phyloP scores from a whole-genome alignment of 2,797 vertebrate species.

The Melanotaenia maccullochi region DNA sequence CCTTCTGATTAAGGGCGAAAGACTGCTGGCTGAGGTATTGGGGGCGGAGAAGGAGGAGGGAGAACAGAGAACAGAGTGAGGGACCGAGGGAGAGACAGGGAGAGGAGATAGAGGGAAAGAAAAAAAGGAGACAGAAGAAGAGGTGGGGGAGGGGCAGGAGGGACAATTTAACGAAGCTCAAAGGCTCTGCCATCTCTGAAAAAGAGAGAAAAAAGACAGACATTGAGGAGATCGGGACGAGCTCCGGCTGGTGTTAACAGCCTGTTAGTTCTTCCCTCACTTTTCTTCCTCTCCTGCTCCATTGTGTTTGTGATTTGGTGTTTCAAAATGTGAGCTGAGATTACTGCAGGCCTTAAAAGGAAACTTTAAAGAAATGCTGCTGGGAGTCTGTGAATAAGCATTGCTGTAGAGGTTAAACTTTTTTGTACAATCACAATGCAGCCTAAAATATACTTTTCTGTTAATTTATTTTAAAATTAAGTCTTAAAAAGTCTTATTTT shows the following conservation, averaged over 20 bases:
- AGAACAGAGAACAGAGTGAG: slow-evolving; percentile 63
- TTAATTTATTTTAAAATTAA: not conserved
- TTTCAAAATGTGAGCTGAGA: slow-evolving; percentile 56
- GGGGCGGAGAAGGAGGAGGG: slow-evolving; percentile 24
- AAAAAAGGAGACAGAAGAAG: slow-evolving; percentile 48
- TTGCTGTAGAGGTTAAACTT: slow-evolving; percentile 30
- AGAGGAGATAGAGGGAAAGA: slow-evolving; percentile 53
- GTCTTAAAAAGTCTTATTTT: not conserved
- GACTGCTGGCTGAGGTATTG: slow-evolving; percentile 71
- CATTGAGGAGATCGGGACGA: slow-evolving; percentile 63
- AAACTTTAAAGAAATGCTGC: slow-evolving; percentile 57
- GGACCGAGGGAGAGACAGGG: slow-evolving; percentile 52
- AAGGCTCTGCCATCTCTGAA: slow-evolving; percentile 76
- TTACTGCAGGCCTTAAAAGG: slow-evolving; percentile 49
- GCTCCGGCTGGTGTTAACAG: slow-evolving; percentile 74
- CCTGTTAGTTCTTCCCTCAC: slow-evolving; percentile 67
- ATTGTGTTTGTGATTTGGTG: slow-evolving; percentile 75
- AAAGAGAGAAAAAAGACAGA: slow-evolving; percentile 69
- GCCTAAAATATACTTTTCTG: not conserved
- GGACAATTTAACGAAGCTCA: slow-evolving; percentile 81
- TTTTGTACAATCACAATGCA: not conserved
- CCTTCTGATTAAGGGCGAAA: slow-evolving; percentile 83
- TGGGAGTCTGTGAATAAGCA: slow-evolving; percentile 18
- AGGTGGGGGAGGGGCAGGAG: slow-evolving; percentile 69
- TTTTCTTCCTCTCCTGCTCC: slow-evolving; percentile 56